These are phyloP conservation scores for Botia kubotai DNA, from an alignment of 2,797 vertebrate genomes.

Conservation along the genomic window DNA sequence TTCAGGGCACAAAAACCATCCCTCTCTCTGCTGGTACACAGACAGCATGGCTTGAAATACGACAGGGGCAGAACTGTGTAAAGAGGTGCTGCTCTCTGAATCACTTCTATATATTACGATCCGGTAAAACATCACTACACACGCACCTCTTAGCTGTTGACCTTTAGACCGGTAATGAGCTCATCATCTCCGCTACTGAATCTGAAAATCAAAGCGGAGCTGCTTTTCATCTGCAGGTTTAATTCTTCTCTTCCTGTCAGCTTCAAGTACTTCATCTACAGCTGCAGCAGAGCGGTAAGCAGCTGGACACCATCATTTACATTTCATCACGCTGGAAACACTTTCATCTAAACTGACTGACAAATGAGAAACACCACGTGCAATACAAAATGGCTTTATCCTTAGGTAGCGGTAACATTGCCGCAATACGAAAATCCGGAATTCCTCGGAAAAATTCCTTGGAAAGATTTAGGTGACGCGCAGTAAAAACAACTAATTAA, in stretches of 20 bases:
- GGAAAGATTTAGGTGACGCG: too few species aligned
- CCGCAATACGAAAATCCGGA: neutral
- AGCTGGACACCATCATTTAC: neutral
- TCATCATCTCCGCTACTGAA: conserved; percentile 31
- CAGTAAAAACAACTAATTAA: neutral
- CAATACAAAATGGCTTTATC: neutral
- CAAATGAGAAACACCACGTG: neutral
- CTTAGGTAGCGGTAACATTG: neutral
- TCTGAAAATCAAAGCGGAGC: conserved; percentile 36
- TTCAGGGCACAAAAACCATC: neutral
- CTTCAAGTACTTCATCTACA: neutral
- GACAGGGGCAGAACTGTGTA: neutral
- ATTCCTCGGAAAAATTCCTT: neutral
- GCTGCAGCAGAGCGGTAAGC: neutral
- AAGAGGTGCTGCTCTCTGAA: neutral
- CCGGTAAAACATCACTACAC: conserved; percentile 10
- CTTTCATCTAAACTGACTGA: neutral
- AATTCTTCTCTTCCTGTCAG: neutral
- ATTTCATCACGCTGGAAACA: neutral
- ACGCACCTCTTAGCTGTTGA: conserved; percentile 25
- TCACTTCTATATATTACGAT: conserved; percentile 1
- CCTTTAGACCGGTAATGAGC: conserved; percentile 54
- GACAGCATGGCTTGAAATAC: neutral
- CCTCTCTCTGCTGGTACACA: neutral
- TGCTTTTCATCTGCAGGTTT: conserved; percentile 9